A percentile compares a stretch with the other conserved stretches of the same genome.
Evolutionary conservation across 2,113 vertebrate species (phyloP).

Genomic region (human): GRCh38 chr13:87089501-87090000

Average conservation of each 20-base stretch:
- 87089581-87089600: neutral
- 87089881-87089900: neutral
- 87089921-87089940: neutral
- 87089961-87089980: neutral
- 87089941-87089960: neutral
- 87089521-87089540: neutral
- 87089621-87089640: neutral
- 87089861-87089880: neutral
- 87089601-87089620: neutral
- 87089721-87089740: neutral
- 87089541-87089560: neutral
- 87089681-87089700: neutral
- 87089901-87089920: neutral
- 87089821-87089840: neutral
- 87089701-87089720: neutral
- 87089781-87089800: neutral
- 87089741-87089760: neutral
- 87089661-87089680: neutral
- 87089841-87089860: rapidly evolving
- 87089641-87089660: neutral
- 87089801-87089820: neutral
- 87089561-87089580: neutral
- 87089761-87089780: neutral
- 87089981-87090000: neutral
- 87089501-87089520: neutral